Evolutionary conservation across 2,797 vertebrate genomes (phyloP), one percentile per base, ranked within the genome.

Genomic region (Diplodus puntazzo): DNA sequence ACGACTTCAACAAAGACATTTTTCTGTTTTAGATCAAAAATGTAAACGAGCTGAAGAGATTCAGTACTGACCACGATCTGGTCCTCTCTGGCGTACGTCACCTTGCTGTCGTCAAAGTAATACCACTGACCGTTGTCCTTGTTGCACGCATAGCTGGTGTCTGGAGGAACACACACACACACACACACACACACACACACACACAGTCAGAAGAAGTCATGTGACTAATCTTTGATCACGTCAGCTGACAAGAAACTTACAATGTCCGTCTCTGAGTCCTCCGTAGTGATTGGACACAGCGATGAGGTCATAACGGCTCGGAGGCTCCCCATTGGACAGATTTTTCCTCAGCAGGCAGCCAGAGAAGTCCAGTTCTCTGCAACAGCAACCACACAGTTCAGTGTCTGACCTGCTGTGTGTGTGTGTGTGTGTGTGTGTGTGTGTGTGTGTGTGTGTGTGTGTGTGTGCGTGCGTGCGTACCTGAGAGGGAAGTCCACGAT

Each of bases 241-340:
- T 43, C 42, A 25, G n/a, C 53, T 13, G 13, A 14, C 11, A 1
- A 30, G 11, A 8, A n/a, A 42, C 96, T 74, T 92, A 98, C 97
- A 98, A 77, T 97, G 97, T 77, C 97, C 97, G 3, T 97, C 97
- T 64, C 96, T 87, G 64, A 97, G 95, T 70, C 96, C 96, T 14
- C 97, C 97, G 3, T 97, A 97, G 88, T 97, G 97, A 92, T 97
- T 97, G 74, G 96, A 97, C 77, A 97, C 96, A 0, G 96, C 95
- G 1, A 97, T 97, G 90, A 98, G 96, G 89, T 98, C 96, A 0
- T 98, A 97, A 80, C 95, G 93, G 91, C 96, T 96, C 2, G 94
- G 94, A 14, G 96, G 95, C 69, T 96, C 94, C 1, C 88, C 90
- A 50, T 87, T 91, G 5, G 90, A 92, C 79, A 86, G 76, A 0